A percentile compares a stretch with the other conserved stretches of the same genome.
Conservation (phyloP, 2,113 vertebrate species). For the Poeciliopsis prolifica region DNA sequence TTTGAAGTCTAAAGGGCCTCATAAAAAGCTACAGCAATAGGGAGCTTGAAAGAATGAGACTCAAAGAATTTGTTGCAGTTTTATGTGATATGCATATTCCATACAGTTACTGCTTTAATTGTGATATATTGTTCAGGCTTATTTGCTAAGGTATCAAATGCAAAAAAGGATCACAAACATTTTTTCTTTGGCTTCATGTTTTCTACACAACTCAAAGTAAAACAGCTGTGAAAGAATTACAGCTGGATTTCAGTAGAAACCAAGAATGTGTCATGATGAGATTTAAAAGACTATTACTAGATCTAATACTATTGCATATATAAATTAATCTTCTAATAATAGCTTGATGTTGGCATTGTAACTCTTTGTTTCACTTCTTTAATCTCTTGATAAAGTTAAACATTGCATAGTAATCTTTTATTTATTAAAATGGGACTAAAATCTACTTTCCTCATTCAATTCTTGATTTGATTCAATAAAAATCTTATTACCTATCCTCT, state of each 20-base stretch:
- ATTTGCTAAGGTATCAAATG: too few species aligned
- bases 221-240: background rate
- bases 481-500: constrained; percentile 40
- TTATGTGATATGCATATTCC: too few species aligned
- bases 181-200: too few species aligned
- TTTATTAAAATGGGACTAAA: background rate
- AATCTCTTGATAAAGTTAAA: too few species aligned
- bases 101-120: too few species aligned
- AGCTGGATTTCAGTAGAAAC: constrained; percentile 9
- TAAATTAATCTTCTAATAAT: constrained; percentile 1
- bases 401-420: too few species aligned
- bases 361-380: too few species aligned
- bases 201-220: too few species aligned
- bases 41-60: background rate
- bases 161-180: too few species aligned
- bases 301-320: background rate
- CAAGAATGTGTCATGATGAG: constrained; percentile 11
- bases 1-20: too few species aligned
- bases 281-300: constrained; percentile 8
- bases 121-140: too few species aligned
- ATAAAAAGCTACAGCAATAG: background rate
- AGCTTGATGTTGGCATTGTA: background rate
- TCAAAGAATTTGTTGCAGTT: background rate
- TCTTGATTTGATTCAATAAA: constrained; percentile 31
- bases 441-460: constrained; percentile 43